Percentiles rank a stretch among this genome's conserved stretches.
Conservation (phyloP, 1,140 invertebrate species). For the Brachionus rotundiformis region DNA sequence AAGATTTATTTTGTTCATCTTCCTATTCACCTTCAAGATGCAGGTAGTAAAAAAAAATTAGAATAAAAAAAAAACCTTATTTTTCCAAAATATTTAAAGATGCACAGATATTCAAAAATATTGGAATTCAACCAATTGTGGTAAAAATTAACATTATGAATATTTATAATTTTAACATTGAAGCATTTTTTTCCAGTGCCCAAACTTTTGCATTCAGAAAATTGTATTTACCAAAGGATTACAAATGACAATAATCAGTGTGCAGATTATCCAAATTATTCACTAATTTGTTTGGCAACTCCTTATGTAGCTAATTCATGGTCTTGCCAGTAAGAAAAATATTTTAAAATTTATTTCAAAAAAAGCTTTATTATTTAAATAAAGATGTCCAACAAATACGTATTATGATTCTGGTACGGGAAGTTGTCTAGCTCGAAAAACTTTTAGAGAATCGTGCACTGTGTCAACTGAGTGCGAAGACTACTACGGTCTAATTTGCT, state of each 20-base stretch:
- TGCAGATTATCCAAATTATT: neutral
- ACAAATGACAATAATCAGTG: neutral
- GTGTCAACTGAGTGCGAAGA: neutral
- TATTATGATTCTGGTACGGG: neutral
- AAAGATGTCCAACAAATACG: neutral
- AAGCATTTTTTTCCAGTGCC: neutral
- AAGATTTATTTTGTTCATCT: neutral
- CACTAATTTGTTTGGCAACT: neutral
- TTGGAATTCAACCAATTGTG: neutral
- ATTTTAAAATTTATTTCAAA: neutral
- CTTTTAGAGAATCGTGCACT: neutral
- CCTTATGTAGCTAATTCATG: neutral
- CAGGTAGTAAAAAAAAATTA: neutral
- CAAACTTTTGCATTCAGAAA: neutral
- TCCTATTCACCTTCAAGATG: neutral
- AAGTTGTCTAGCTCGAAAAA: neutral
- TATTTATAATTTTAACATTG: neutral
- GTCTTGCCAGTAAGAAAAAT: neutral
- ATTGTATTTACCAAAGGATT: neutral
- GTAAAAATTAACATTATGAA: neutral
- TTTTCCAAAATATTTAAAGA: neutral
- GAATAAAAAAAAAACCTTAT: neutral
- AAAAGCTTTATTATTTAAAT: too few species aligned
- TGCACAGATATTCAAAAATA: neutral
- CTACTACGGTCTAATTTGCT: constrained; percentile 7